Base-by-base conservation (phyloP, 2,888 invertebrate genomes). In the Habrosyne pyritoides region DNA sequence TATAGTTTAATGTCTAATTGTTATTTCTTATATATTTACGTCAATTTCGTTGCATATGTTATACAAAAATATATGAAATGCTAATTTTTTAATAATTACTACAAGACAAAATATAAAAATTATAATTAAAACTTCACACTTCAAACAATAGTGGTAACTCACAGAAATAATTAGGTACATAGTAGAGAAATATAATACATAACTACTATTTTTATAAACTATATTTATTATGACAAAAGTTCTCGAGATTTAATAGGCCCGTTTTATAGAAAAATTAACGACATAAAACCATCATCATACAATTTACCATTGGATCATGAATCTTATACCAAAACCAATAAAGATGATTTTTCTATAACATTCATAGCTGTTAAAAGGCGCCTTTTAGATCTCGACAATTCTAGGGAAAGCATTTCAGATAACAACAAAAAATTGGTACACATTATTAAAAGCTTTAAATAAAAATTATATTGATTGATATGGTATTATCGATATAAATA, bases 151-250 rank as follows among this genome's bases (percentile, higher is more conserved):
- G 7, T 18, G 42, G 7, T 42, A 18, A 42, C 42, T 18, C 18
- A 42, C 42, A 18, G 18, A 42, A 42, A 42, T 42, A 18, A 42
- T 42, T 42, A 42, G 42, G 42, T 42, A 42, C 42, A 42, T 18
- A 42, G 42, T 42, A 42, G 42, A 18, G 8, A 42, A 36, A 36
- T 42, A 8, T 0, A 18, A 42, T 42, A 18, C 2, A 36, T 42
- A 42, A 8, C 33, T 33, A 33, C 33, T 2, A 12, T 33, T n/a
- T n/a, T n/a, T n/a, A n/a, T n/a, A n/a, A n/a, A n/a, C n/a, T 12
- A 2, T 33, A 33, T 33, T 12, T 33, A 28, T 24, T 24, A 24
- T n/a, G n/a, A n/a, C n/a, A n/a, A n/a, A n/a, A n/a, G n/a, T n/a
- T n/a, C n/a, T n/a, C n/a, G n/a, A n/a, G n/a, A n/a, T n/a, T n/a